These are phyloP conservation scores for Orthosia gothica DNA, from an alignment of 2,888 invertebrate genomes.

Conservation along the genomic window DNA sequence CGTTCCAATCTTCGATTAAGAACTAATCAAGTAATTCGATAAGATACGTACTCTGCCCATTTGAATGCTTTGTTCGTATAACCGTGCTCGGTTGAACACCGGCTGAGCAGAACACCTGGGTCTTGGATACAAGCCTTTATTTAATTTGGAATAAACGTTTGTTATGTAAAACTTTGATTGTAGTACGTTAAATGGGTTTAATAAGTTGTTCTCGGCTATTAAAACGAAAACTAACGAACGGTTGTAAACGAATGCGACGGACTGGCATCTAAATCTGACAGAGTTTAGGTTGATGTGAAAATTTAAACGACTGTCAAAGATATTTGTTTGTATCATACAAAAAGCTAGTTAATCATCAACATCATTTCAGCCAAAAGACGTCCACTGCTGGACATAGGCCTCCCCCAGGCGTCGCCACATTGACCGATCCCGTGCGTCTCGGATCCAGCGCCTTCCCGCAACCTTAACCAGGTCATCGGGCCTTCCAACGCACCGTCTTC, in stretches of 20 bases:
- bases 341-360: too few relatives aligned
- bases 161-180: slow-evolving; percentile 33
- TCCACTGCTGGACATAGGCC: too few relatives aligned
- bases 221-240: too few relatives aligned
- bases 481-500: too few relatives aligned
- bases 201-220: background rate
- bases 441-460: too few relatives aligned
- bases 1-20: slow-evolving; percentile 47
- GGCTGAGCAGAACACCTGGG: slow-evolving; percentile 53
- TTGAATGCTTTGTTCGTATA: slow-evolving; percentile 71
- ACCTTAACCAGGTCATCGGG: too few relatives aligned
- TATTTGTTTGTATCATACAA: too few relatives aligned
- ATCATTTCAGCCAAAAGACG: too few relatives aligned
- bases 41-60: slow-evolving; percentile 55
- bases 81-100: slow-evolving; percentile 38
- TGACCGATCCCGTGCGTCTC: too few relatives aligned
- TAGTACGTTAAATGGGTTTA: background rate
- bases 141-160: slow-evolving; percentile 45
- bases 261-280: background rate
- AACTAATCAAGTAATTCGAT: slow-evolving; percentile 68
- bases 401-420: too few relatives aligned
- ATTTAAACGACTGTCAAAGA: too few relatives aligned
- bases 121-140: slow-evolving; percentile 39
- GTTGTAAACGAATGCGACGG: background rate
- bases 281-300: background rate